Conservation (phyloP, 2,113 vertebrate species). For the Sapayoa aenigma region DNA sequence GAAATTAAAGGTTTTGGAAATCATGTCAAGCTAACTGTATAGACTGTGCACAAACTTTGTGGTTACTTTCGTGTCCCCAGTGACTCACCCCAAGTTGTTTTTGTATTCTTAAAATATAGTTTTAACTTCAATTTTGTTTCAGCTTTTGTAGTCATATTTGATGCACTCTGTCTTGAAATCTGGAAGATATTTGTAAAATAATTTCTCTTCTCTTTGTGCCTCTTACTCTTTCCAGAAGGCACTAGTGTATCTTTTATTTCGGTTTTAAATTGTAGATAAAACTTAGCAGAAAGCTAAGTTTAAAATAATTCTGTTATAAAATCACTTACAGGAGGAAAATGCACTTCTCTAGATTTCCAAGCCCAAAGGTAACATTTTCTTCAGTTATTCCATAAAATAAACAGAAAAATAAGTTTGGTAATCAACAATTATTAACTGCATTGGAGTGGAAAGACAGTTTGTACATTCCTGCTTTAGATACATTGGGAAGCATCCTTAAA, state of each 20-base stretch:
- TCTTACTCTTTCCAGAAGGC: background rate
- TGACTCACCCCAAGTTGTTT: constrained; percentile 65
- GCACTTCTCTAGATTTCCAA: background rate
- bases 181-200: constrained; percentile 24
- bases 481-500: background rate
- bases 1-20: constrained; percentile 70
- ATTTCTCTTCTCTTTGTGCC: background rate
- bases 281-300: background rate
- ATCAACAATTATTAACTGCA: background rate
- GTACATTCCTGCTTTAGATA: background rate
- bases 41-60: constrained; percentile 55
- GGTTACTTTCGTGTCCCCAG: constrained; percentile 35
- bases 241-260: background rate
- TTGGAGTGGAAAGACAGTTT: background rate
- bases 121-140: constrained; percentile 36
- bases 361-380: background rate
- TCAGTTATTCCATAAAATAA: background rate
- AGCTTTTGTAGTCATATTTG: background rate
- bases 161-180: background rate
- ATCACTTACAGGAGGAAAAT: background rate
- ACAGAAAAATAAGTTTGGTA: background rate
- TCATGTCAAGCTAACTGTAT: constrained; percentile 48
- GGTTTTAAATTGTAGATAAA: background rate
- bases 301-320: background rate
- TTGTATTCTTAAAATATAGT: constrained; percentile 68